Evolutionary conservation across 1,140 invertebrate species (phyloP).

Genomic region (Procambarus clarkii): DNA sequence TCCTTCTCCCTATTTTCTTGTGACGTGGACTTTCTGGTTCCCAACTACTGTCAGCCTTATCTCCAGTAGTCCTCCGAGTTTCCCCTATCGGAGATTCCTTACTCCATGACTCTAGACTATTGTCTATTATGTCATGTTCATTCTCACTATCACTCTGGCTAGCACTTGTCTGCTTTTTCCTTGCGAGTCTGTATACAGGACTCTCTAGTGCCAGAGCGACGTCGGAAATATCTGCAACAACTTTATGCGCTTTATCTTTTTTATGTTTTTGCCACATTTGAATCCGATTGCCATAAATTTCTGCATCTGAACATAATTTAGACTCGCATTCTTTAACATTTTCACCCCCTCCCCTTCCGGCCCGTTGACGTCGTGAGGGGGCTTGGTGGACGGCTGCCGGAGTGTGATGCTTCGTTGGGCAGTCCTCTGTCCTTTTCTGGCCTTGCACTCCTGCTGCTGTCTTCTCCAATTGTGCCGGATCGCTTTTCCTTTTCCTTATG

Average conservation of each 20-base stretch:
- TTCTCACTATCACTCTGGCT: constrained; percentile 44
- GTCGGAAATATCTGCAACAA: not conserved
- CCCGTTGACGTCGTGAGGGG: too few relatives aligned
- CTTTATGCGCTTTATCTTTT: not conserved
- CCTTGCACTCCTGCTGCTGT: too few relatives aligned
- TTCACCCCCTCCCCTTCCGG: not conserved
- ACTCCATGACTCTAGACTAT: not conserved
- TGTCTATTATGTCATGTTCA: constrained; percentile 14
- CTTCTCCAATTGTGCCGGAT: too few relatives aligned
- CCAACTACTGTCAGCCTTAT: not conserved
- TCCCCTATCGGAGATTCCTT: not conserved
- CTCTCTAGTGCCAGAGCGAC: not conserved
- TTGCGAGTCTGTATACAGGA: not conserved
- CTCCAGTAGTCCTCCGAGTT: not conserved
- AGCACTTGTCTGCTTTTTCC: not conserved
- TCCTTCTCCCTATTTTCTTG: not conserved
- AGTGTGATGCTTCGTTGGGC: too few relatives aligned
- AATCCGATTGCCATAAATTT: not conserved
- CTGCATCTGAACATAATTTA: not conserved
- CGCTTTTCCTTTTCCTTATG: too few relatives aligned
- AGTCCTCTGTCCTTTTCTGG: too few relatives aligned
- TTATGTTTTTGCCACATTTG: not conserved
- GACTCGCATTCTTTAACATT: not conserved
- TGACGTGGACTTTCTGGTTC: not conserved
- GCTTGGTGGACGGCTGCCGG: too few relatives aligned